Conservation (phyloP, 2,888 invertebrate species). For the Pristionchus entomophagus region DNA sequence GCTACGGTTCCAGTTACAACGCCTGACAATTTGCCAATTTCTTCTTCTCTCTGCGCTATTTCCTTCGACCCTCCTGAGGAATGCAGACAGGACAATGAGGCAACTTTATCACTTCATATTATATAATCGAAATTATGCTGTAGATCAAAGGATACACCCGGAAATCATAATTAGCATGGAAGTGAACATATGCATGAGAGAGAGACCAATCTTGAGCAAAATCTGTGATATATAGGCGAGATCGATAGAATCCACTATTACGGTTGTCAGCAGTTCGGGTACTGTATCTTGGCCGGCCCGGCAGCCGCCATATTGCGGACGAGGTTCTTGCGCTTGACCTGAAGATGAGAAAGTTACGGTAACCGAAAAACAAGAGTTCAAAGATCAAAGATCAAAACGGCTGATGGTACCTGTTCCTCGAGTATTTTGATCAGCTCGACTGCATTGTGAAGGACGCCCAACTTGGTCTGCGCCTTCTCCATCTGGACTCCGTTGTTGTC, state of each 20-base stretch:
- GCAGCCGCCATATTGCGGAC: not conserved
- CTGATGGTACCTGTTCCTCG: constrained; percentile 89
- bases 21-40: no score
- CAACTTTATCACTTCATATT: no score
- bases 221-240: not conserved
- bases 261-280: not conserved
- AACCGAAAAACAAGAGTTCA: not conserved
- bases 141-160: no score
- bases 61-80: no score
- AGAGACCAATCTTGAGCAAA: not conserved
- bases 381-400: not conserved
- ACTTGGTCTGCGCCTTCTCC: constrained; percentile 98
- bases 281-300: no score
- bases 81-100: no score
- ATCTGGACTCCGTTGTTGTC: not conserved
- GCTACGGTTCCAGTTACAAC: no score
- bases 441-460: constrained; percentile 97
- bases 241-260: not conserved
- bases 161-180: not conserved
- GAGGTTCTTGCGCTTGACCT: not conserved
- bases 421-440: constrained; percentile 97
- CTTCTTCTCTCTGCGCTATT: no score
- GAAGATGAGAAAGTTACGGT: not conserved
- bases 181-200: no score
- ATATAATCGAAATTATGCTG: no score